phyloP scores from a whole-genome alignment of 2,888 invertebrate genomes.

The Leptopilina syphax region DNA sequence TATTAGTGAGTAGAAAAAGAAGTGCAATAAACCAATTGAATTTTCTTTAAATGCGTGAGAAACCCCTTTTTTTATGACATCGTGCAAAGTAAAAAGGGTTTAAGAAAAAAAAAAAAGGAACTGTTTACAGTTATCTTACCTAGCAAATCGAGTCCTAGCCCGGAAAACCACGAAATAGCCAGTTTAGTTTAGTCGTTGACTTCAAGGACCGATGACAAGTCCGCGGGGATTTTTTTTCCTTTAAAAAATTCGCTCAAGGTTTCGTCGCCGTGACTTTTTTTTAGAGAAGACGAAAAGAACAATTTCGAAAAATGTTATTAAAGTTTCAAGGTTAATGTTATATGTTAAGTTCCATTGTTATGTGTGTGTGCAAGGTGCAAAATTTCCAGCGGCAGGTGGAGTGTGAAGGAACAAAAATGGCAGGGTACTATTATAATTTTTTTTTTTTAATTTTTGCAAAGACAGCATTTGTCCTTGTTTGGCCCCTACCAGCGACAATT shows the following conservation, averaged over 20 bases:
- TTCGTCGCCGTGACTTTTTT: constrained; percentile 47
- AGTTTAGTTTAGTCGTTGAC: constrained; percentile 64
- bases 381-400: no score
- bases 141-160: constrained; percentile 63
- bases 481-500: no score
- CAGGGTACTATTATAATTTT: no score
- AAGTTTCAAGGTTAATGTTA: constrained; percentile 46
- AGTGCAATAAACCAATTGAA: constrained; percentile 64
- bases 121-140: constrained; percentile 64
- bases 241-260: constrained; percentile 55
- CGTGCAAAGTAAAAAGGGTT: constrained; percentile 67
- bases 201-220: constrained; percentile 70
- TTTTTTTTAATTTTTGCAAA: no score
- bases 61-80: constrained; percentile 47
- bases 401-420: no score
- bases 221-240: constrained; percentile 45
- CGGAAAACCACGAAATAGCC: constrained; percentile 67
- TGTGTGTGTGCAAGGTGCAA: no score
- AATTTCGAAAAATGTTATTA: not conserved
- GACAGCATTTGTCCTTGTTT: no score
- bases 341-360: no score
- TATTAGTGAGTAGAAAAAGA: not conserved
- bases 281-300: constrained; percentile 41
- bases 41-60: constrained; percentile 46
- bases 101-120: constrained; percentile 39